Evolutionary conservation across 2,888 invertebrate genomes (phyloP), one percentile per base, ranked within the genome.

Genomic region (Hydropsyche betteni): DNA sequence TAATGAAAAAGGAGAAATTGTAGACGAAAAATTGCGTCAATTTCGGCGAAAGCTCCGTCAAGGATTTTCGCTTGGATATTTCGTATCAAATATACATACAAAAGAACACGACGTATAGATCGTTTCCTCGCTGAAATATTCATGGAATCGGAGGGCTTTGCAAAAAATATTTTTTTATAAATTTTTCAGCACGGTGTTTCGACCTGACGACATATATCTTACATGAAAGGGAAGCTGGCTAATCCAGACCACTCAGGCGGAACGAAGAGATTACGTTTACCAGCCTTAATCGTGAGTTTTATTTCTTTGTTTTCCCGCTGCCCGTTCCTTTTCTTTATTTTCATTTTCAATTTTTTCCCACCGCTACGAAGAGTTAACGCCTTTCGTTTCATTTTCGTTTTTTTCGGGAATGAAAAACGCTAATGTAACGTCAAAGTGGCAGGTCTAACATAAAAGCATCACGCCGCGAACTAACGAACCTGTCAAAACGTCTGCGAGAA

Each of bases 121-220:
- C 44, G 44, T 10, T 44, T 44, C 4, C 44, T 8, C 44, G 44
- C 44, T 44, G 44, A 44, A 44, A 44, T 44, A 44, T 44, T 44
- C 44, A 44, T 44, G 44, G 44, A 44, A 44, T 44, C 44, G 44
- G 44, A 44, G 44, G 44, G 44, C 44, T 44, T 44, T 44, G 44
- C 44, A 44, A 44, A 44, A 64, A 64, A 64, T 64, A 36, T 64
- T 64, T 64, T 64, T 64, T 36, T 64, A 36, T 64, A n/a, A 36
- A 36, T 64, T 34, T 64, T 36, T 36, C 16, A 33, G 24, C 7
- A 33, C 36, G n/a, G 64, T 36, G n/a, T 36, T 24, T 36, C 64
- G 64, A 61, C 61, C 61, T 61, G 61, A 64, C 64, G 36, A 64
- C 64, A 64, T 64, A 64, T 64, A 64, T 64, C 64, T 64, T 64